Conservation (phyloP, 2,113 vertebrate genomes). For the Cnemophilus loriae region DNA sequence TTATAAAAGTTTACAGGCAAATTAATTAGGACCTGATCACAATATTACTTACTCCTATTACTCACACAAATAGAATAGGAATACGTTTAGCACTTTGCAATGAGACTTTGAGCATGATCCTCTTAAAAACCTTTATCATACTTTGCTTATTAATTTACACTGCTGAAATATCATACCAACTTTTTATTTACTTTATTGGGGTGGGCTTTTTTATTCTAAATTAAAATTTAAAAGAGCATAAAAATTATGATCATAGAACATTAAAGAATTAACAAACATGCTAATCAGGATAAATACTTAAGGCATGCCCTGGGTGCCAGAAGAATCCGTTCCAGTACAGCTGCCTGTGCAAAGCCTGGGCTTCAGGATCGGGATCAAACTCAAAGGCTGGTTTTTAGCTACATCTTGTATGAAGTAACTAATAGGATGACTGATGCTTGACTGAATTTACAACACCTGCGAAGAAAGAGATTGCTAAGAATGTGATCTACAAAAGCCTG, state of each 20-base stretch:
- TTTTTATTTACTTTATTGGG: neutral
- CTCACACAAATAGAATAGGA: neutral
- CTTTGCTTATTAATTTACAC: neutral
- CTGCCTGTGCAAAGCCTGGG: neutral
- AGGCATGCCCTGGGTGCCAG: neutral
- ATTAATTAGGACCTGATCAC: neutral
- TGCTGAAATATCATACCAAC: neutral
- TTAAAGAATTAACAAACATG: neutral
- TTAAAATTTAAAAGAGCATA: neutral
- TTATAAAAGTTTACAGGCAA: neutral
- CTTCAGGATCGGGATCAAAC: neutral
- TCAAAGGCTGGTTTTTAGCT: neutral
- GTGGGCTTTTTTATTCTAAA: neutral
- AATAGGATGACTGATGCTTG: neutral
- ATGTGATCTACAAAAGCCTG: neutral
- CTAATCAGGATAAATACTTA: neutral
- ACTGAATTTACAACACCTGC: neutral
- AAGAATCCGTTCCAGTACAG: neutral
- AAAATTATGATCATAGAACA: neutral
- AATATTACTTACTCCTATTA: neutral
- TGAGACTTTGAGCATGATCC: neutral
- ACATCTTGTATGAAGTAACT: neutral
- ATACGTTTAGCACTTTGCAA: neutral
- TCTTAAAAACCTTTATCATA: neutral
- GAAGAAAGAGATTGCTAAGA: neutral